Percentiles rank a stretch among this genome's conserved stretches.
Conservation (phyloP, 2,888 invertebrate genomes). For the Drosophila paramelanica region DNA sequence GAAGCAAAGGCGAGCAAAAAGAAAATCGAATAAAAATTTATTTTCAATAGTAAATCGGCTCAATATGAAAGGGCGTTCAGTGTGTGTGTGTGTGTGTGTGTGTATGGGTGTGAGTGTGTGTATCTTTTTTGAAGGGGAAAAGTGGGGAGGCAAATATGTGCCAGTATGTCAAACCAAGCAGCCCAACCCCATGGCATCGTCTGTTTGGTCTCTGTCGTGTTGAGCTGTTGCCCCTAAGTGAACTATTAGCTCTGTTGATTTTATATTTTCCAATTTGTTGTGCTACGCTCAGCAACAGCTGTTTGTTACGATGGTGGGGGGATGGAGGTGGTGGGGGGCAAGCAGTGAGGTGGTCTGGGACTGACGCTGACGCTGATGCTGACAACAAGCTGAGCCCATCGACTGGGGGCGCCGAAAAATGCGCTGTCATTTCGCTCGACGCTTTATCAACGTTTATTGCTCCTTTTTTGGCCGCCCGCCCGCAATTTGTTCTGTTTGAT, state of each 20-base stretch:
- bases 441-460: conserved; percentile 73
- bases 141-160: conserved; percentile 62
- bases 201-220: conserved; percentile 11
- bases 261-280: conserved; percentile 80
- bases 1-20: conserved; percentile 27
- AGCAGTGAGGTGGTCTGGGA: background rate
- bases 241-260: conserved; percentile 79
- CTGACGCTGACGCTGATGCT: background rate
- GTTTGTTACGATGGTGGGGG: conserved; percentile 16
- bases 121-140: background rate
- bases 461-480: conserved; percentile 27
- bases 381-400: conserved; percentile 6
- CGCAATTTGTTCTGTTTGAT: conserved; percentile 73
- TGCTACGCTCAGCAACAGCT: conserved; percentile 55
- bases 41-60: conserved; percentile 82
- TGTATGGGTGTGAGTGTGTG: conserved; percentile 1
- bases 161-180: conserved; percentile 69
- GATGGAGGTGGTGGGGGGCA: background rate
- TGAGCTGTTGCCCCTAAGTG: conserved; percentile 69
- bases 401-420: conserved; percentile 42
- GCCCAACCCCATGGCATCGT: conserved; percentile 16
- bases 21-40: conserved; percentile 79
- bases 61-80: conserved; percentile 52
- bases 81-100: conserved; percentile 7
- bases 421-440: conserved; percentile 58